phyloP scores from a whole-genome alignment of 2,888 invertebrate species.

The Allacma fusca region DNA sequence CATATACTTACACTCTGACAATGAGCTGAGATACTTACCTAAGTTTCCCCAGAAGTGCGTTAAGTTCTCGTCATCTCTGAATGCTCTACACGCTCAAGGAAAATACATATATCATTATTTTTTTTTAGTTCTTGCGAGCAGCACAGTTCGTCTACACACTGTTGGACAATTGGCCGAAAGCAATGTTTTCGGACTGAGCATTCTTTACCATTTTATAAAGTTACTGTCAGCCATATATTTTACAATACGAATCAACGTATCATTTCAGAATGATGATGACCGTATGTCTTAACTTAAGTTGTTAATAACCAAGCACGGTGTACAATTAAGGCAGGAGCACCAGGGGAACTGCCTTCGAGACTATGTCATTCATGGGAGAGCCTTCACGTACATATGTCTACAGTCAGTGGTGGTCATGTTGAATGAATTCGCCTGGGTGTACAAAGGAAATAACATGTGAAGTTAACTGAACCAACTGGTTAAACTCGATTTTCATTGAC shows the following conservation, averaged over 20 bases:
- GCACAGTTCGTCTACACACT: not conserved
- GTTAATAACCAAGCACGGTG: not conserved
- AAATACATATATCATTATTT: not conserved
- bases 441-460: slow-evolving; percentile 28
- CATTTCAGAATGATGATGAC: not conserved
- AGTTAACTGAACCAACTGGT: slow-evolving; percentile 50
- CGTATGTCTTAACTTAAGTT: slow-evolving; percentile 5
- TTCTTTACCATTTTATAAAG: not conserved
- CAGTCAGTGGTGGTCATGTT: slow-evolving; percentile 7
- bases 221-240: not conserved
- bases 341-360: not conserved
- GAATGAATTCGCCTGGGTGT: slow-evolving; percentile 5
- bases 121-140: not conserved
- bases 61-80: not conserved
- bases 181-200: not conserved
- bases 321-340: slow-evolving; percentile 5
- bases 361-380: not conserved
- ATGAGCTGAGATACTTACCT: not conserved
- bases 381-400: not conserved
- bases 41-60: not conserved
- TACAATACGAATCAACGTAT: not conserved
- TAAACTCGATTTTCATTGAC: slow-evolving; percentile 60
- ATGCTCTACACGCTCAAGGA: not conserved
- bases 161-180: slow-evolving; percentile 4
- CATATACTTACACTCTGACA: not conserved